phyloP scores from a whole-genome alignment of 2,888 invertebrate species.

The Temnothorax ravouxi region DNA sequence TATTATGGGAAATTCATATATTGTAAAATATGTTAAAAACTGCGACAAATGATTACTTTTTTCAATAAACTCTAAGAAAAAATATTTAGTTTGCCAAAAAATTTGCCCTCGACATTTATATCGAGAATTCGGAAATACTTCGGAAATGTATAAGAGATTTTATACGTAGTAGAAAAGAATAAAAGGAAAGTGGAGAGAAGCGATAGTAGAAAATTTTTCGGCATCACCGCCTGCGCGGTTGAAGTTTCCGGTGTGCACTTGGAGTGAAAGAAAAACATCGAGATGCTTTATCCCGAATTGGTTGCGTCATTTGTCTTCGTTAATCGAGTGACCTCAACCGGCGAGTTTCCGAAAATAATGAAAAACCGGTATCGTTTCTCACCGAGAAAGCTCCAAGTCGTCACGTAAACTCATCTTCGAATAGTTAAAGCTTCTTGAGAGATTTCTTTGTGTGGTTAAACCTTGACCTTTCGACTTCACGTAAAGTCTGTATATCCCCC shows the following conservation, averaged over 20 bases:
- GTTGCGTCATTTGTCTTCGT: slow-evolving; percentile 33
- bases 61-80: not conserved
- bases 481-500: not conserved
- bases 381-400: not conserved
- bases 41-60: not conserved
- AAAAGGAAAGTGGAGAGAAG: not conserved
- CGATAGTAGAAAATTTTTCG: not conserved
- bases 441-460: slow-evolving; percentile 11
- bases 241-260: not conserved
- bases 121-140: not conserved
- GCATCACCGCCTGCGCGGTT: not conserved
- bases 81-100: not conserved
- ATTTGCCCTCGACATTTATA: not conserved
- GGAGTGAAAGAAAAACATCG: slow-evolving; percentile 7
- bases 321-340: slow-evolving; percentile 28
- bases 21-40: not conserved
- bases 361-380: slow-evolving; percentile 23
- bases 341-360: slow-evolving; percentile 29
- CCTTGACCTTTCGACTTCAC: slow-evolving; percentile 36
- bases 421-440: not conserved
- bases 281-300: slow-evolving; percentile 20
- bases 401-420: slow-evolving; percentile 6
- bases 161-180: not conserved
- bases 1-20: not conserved
- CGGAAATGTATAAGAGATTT: not conserved